phyloP scores from a whole-genome alignment of 2,888 invertebrate genomes.

The Thecocarcelia acutangulata region DNA sequence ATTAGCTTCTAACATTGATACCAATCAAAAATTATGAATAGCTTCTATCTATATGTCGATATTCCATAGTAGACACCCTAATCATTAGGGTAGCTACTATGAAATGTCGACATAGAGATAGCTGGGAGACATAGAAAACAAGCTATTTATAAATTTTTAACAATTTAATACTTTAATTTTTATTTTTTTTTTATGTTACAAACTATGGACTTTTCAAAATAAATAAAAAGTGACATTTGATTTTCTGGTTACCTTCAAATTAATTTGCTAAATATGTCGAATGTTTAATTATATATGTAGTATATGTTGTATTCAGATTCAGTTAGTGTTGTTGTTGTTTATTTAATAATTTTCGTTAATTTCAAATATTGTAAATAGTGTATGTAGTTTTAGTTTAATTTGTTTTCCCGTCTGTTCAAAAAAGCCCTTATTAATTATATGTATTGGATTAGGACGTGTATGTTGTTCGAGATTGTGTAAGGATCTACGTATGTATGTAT shows the following conservation, averaged over 20 bases:
- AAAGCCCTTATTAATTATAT: conserved; percentile 35
- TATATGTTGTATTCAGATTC: neutral
- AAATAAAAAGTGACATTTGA: conserved; percentile 8
- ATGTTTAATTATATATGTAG: no score
- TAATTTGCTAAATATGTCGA: no score
- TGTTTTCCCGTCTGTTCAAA: conserved; percentile 18
- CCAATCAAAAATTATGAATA: no score
- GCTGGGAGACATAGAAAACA: no score
- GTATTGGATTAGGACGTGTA: conserved; percentile 13
- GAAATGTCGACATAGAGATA: no score
- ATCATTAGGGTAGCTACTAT: no score
- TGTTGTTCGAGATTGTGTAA: conserved; percentile 3
- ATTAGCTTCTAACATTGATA: no score
- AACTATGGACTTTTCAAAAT: conserved; percentile 62
- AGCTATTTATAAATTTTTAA: no score
- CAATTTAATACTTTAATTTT: conserved; percentile 53
- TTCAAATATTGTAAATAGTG: conserved; percentile 6
- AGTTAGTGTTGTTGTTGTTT: no score
- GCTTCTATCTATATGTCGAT: no score
- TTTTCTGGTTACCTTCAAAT: no score
- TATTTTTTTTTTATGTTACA: conserved; percentile 58
- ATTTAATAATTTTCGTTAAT: conserved; percentile 2
- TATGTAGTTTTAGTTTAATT: conserved; percentile 1
- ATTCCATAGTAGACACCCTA: no score
- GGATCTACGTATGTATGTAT: neutral